A percentile compares a stretch with the other conserved stretches of the same genome.
These are phyloP conservation scores for Megamerina dolium DNA, from an alignment of 2,888 invertebrate species.

Conservation along the genomic window DNA sequence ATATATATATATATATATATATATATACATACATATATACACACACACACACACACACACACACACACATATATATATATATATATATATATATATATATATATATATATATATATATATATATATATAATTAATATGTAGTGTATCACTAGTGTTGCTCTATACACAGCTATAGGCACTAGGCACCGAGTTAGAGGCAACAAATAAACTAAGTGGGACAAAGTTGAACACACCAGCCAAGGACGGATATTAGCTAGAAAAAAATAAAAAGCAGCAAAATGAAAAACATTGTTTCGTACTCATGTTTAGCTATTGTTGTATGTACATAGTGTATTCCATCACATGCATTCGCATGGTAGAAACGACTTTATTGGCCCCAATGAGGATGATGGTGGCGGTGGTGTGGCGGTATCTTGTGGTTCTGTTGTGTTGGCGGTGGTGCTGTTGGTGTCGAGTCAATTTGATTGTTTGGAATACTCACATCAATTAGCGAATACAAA, in stretches of 20 bases:
- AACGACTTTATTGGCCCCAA: neutral
- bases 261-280: constrained; percentile 30
- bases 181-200: constrained; percentile 31
- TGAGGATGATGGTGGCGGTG: neutral
- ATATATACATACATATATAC: neutral
- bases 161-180: neutral
- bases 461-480: constrained; percentile 2
- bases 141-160: too few species aligned
- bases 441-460: too few species aligned
- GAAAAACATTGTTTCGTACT: constrained; percentile 6
- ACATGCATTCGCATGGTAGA: neutral
- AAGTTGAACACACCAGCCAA: constrained; percentile 53
- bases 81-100: neutral
- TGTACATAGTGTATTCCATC: neutral
- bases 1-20: neutral
- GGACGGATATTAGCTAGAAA: constrained; percentile 50
- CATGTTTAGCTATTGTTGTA: neutral
- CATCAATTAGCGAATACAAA: constrained; percentile 17
- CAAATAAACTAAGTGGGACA: constrained; percentile 49
- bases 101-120: constrained; percentile 3
- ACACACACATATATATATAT: neutral
- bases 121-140: too few species aligned
- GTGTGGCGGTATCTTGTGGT: too few species aligned
- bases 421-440: too few species aligned
- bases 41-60: neutral